Percentiles rank a stretch among this genome's conserved stretches.
These are phyloP conservation scores for Drosophila melanica DNA, from an alignment of 1,140 invertebrate genomes.

Conservation along the genomic window DNA sequence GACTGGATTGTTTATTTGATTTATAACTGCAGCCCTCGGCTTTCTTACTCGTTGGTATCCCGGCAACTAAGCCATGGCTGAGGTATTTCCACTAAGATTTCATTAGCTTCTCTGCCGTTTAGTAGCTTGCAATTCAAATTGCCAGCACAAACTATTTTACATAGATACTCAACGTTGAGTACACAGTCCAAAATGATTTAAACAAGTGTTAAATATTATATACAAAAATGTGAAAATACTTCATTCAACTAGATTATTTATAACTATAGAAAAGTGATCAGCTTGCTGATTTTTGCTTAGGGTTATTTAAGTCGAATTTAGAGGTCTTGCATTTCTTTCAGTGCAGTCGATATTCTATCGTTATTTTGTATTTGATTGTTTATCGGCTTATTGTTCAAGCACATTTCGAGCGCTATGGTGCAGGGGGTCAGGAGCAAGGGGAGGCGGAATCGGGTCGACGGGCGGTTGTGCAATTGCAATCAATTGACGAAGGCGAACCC, in stretches of 20 bases:
- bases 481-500: constrained; percentile 22
- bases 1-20: too few relatives aligned
- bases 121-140: neutral
- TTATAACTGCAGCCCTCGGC: neutral
- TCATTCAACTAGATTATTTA: too few relatives aligned
- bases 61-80: neutral
- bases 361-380: constrained; percentile 13
- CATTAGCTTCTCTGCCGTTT: neutral
- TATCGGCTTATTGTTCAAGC: constrained; percentile 4
- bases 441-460: neutral
- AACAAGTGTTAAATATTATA: too few relatives aligned
- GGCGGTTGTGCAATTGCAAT: constrained; percentile 18
- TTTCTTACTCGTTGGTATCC: neutral
- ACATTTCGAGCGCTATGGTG: neutral
- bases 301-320: neutral
- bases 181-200: too few relatives aligned
- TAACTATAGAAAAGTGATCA: too few relatives aligned
- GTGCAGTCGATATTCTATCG: neutral
- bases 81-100: neutral
- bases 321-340: neutral
- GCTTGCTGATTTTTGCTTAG: too few relatives aligned
- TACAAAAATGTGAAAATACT: too few relatives aligned
- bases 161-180: neutral
- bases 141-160: neutral
- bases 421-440: too few relatives aligned